Conservation (phyloP, 2,888 invertebrate species). For the Cryptops parisi region DNA sequence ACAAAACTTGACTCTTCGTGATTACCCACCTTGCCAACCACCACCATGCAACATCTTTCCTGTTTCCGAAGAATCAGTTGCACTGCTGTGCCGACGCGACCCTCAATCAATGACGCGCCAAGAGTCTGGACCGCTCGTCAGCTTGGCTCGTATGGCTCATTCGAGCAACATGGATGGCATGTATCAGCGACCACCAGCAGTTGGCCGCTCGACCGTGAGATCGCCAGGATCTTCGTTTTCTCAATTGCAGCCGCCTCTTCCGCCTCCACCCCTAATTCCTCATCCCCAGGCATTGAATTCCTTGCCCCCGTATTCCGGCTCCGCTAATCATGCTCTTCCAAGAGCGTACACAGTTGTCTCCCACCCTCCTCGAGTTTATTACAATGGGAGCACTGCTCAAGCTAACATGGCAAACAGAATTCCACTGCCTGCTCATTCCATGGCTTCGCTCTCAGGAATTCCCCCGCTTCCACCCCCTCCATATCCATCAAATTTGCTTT, state of each 20-base stretch:
- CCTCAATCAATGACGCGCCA: not conserved
- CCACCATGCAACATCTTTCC: not conserved
- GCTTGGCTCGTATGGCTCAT: conserved; percentile 12
- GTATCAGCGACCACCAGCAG: conserved; percentile 4
- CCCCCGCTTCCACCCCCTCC: not conserved
- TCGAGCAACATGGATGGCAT: conserved; percentile 1
- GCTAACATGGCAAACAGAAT: not conserved
- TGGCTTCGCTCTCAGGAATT: too few relatives aligned
- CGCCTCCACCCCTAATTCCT: not conserved
- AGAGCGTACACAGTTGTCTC: not conserved
- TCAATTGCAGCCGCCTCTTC: conserved; percentile 2
- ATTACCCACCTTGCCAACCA: conserved; percentile 2
- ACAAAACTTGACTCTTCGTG: conserved; percentile 6
- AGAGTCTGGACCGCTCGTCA: conserved; percentile 8
- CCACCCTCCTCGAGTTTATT: not conserved
- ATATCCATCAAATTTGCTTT: not conserved
- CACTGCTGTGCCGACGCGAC: conserved; percentile 6
- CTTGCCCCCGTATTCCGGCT: not conserved
- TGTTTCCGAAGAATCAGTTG: conserved; percentile 5
- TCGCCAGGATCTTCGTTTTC: not conserved
- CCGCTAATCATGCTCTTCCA: not conserved
- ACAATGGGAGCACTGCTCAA: not conserved
- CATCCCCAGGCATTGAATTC: not conserved
- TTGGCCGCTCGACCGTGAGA: not conserved
- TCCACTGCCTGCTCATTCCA: not conserved